Conservation (phyloP, 2,113 vertebrate genomes). For the Harpagus bidentatus region DNA sequence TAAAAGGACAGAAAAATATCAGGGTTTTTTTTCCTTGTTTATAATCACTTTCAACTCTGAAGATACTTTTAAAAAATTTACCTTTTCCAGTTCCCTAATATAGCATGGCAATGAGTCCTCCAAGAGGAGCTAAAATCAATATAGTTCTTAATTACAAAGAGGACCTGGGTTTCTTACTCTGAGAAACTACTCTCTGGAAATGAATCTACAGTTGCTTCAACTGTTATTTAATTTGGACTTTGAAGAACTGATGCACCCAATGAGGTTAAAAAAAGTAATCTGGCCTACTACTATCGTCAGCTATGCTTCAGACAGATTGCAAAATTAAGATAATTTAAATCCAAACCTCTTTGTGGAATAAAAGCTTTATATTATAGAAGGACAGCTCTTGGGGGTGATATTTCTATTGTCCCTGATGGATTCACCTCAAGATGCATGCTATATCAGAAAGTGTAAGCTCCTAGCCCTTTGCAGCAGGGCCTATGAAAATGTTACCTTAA, state of each 20-base stretch:
- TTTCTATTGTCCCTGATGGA: background rate
- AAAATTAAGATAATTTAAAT: background rate
- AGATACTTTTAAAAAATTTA: background rate
- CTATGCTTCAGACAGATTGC: background rate
- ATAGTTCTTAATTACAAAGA: background rate
- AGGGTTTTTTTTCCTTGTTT: conserved; percentile 13
- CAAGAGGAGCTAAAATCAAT: conserved; percentile 10
- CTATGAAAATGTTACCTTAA: background rate
- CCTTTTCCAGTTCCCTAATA: background rate
- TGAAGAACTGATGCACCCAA: background rate
- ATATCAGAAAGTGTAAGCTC: background rate
- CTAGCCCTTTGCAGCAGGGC: background rate
- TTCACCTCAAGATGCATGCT: background rate
- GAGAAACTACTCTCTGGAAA: background rate
- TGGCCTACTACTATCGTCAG: background rate
- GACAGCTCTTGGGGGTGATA: background rate
- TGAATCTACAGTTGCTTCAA: background rate
- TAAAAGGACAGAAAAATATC: background rate
- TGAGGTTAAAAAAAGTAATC: background rate
- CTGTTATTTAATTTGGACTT: background rate
- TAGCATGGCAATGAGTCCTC: background rate
- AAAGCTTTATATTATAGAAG: background rate
- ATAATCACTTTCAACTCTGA: background rate
- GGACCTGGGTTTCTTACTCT: background rate
- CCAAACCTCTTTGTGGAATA: background rate